Evolutionary conservation across 2,113 vertebrate species (phyloP).

Genomic region (Gadus macrocephalus): DNA sequence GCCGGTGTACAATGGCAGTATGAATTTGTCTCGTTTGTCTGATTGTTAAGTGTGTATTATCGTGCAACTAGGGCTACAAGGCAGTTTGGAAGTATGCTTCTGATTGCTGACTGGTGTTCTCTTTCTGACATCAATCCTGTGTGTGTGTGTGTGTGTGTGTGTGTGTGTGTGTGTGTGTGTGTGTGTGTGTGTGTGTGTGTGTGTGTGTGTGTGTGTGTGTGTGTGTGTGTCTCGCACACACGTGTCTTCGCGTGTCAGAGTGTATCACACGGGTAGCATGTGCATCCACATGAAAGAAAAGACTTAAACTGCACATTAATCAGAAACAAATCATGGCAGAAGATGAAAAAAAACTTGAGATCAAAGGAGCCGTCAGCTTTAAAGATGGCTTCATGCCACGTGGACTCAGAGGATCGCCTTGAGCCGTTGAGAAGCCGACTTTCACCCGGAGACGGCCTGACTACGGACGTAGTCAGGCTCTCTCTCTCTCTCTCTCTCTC

Average conservation of each 20-base stretch:
- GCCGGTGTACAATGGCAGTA: too few species aligned
- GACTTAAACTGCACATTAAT: slow-evolving; percentile 53
- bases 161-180: slow-evolving; percentile 11
- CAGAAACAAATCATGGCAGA: slow-evolving; percentile 49
- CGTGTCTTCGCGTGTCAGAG: background rate
- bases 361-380: slow-evolving; percentile 54
- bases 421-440: slow-evolving; percentile 25
- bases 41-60: too few species aligned
- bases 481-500: too few species aligned
- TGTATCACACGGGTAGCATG: background rate
- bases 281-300: slow-evolving; percentile 41
- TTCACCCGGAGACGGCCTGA: slow-evolving; percentile 36
- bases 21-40: too few species aligned
- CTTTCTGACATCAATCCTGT: slow-evolving; percentile 18
- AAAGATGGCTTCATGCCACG: slow-evolving; percentile 36
- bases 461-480: background rate
- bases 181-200: slow-evolving; percentile 15
- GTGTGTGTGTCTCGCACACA: background rate
- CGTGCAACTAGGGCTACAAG: slow-evolving; percentile 3
- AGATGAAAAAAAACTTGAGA: slow-evolving; percentile 39
- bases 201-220: slow-evolving; percentile 9
- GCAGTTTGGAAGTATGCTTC: slow-evolving; percentile 23
- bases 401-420: slow-evolving; percentile 38
- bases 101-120: slow-evolving; percentile 11
- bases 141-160: slow-evolving; percentile 14